Evolutionary conservation across 2,888 invertebrate genomes (phyloP).

Genomic region (Alviniconcha strummeri): DNA sequence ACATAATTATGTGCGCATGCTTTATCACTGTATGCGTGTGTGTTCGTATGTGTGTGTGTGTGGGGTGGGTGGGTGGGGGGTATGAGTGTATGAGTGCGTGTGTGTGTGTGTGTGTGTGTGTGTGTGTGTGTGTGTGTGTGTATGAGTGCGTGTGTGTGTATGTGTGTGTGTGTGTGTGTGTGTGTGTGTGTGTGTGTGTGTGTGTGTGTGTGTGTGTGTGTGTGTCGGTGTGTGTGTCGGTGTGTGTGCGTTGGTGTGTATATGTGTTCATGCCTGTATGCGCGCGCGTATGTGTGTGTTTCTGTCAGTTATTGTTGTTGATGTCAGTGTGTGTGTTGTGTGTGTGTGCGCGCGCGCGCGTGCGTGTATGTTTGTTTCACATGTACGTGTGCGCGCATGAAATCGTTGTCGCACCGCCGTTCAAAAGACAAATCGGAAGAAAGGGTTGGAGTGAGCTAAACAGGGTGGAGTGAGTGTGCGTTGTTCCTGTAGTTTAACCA

Average conservation of each 20-base stretch:
- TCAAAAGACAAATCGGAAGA: too few species aligned
- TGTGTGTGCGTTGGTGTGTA: neutral
- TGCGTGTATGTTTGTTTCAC: neutral
- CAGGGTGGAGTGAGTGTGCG: too few species aligned
- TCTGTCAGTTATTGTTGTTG: too few species aligned
- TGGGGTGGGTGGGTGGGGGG: neutral
- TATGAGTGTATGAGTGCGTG: neutral
- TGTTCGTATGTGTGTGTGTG: neutral
- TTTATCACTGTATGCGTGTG: neutral
- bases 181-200: constrained; percentile 5
- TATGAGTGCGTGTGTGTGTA: constrained; percentile 9
- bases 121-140: neutral
- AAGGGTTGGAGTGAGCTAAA: too few species aligned
- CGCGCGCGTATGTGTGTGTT: neutral
- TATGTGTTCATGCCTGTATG: neutral
- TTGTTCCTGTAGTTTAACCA: too few species aligned
- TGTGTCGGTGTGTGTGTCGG: neutral
- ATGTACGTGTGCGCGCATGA: neutral
- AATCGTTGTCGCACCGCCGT: too few species aligned
- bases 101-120: neutral
- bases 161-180: constrained; percentile 4
- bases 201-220: constrained; percentile 3
- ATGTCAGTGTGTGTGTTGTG: too few species aligned
- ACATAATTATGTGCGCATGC: neutral
- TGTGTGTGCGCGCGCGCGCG: neutral